Conservation (phyloP, 2,113 vertebrate genomes). For the Microtus ochrogaster region DNA sequence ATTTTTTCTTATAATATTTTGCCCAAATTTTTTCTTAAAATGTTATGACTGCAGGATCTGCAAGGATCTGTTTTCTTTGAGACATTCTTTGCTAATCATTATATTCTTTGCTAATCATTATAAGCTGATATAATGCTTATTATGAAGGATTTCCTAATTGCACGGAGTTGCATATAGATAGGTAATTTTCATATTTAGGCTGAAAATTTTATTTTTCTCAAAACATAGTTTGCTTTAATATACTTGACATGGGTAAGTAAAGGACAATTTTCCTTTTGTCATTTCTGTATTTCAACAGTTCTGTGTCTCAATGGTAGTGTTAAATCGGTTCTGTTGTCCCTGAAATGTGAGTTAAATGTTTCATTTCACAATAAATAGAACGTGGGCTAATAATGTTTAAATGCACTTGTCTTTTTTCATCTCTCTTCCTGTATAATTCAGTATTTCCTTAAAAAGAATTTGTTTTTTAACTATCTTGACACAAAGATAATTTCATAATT, state of each 20-base stretch:
- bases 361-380: not conserved
- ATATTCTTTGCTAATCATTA: not conserved
- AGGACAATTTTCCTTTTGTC: not conserved
- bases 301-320: not conserved
- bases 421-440: not conserved
- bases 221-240: not conserved
- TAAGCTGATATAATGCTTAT: not conserved
- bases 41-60: not conserved
- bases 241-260: not conserved
- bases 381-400: not conserved
- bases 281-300: not conserved
- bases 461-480: not conserved
- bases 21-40: constrained; percentile 2
- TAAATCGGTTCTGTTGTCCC: not conserved
- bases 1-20: constrained; percentile 18
- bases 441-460: not conserved
- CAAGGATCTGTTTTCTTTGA: not conserved
- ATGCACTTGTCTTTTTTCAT: not conserved
- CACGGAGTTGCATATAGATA: not conserved
- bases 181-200: not conserved
- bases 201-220: not conserved
- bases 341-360: not conserved
- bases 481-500: constrained; percentile 17
- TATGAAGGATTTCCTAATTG: not conserved
- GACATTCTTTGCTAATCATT: not conserved